These are phyloP conservation scores for Acyrthosiphon pisum DNA, from an alignment of 1,140 invertebrate species.

Conservation along the genomic window DNA sequence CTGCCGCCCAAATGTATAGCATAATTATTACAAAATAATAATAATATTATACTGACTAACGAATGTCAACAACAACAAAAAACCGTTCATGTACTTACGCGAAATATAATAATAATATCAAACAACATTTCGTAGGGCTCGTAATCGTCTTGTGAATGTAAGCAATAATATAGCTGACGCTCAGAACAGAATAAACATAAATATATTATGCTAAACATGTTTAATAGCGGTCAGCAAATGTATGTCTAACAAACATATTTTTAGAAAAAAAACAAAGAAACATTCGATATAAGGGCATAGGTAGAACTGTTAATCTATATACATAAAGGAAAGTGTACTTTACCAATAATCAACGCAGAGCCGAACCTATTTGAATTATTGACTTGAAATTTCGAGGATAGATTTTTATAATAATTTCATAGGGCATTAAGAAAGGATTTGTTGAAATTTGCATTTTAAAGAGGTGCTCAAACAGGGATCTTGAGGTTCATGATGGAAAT, in stretches of 20 bases:
- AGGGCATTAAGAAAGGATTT: no score
- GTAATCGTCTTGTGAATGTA: not conserved
- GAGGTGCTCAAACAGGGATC: no score
- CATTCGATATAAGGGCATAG: not conserved
- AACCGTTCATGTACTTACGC: not conserved
- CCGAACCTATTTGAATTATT: no score
- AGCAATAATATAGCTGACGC: not conserved
- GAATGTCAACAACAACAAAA: not conserved
- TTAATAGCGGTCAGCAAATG: no score
- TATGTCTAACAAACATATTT: not conserved
- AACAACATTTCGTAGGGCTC: not conserved
- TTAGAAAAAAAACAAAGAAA: not conserved
- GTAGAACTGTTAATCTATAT: no score
- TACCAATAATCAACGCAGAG: no score
- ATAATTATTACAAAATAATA: not conserved
- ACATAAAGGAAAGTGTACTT: no score
- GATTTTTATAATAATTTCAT: no score
- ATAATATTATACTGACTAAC: not conserved
- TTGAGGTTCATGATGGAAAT: no score
- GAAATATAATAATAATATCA: not conserved
- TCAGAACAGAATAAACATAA: not conserved
- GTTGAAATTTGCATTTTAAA: no score
- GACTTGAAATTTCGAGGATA: no score
- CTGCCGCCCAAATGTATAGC: not conserved
- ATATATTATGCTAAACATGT: no score